Base-by-base conservation (phyloP, 64 coral and sea anemone genomes). In the Pachyseris speciosa region DNA sequence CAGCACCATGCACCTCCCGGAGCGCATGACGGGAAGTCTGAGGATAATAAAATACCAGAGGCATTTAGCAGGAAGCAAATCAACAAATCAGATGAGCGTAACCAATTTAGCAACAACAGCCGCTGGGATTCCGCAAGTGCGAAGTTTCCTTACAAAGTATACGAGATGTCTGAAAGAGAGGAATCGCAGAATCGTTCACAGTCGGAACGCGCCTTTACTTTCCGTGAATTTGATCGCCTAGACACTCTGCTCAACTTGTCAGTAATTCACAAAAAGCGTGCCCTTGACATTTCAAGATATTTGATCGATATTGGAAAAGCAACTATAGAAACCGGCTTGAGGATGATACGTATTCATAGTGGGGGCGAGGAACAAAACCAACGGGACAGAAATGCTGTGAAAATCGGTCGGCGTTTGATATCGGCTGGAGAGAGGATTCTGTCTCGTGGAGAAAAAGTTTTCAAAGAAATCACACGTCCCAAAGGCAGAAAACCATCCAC, bases 1-100 rank as follows among this genome's bases (percentile, higher is more conserved):
- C 86, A 86, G 63, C 78, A 89, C 63, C 94, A 99, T 90, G 81
- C 93, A n/a, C 97, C 97, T 84, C 97, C 94, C 86, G 97, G 94
- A 95, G 76, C 72, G 34, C 0, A 30, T 17, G 61, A 26, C 5
- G 37, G 45, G 13, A 84, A n/a, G 16, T 22, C 75, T 60, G 15
- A 19, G n/a, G 26, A 67, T 38, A 39, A 64, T 27, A 47, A 40
- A 7, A 12, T 47, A 9, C 25, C 37, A 7, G 9, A 74, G 47
- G 12, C 63, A 57, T 5, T 22, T 49, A 19, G 29, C 36, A 12
- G 33, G 36, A 37, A 90, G 28, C 69, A 37, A 12, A 30, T 12
- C 6, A 4, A 25, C 7, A 31, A 51, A 69, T 39, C n/a, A 19
- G 60, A 69, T 0, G 57, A 68, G 22, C 17, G 52, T 61, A 81